Conservation (phyloP, 2,888 invertebrate genomes). For the Lasioglossum leucozonium region DNA sequence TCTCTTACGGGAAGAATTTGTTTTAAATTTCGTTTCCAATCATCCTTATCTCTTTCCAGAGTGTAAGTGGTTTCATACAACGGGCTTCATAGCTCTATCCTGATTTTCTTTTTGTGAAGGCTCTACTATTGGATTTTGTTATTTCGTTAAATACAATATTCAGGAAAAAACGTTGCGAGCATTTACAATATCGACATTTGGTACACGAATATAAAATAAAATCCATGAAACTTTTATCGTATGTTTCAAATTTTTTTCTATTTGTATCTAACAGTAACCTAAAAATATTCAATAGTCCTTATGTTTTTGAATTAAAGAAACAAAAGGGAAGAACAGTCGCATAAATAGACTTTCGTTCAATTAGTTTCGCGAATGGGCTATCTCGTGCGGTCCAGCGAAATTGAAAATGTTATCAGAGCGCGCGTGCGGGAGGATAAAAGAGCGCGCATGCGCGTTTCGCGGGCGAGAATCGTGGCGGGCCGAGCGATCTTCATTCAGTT, state of each 20-base stretch:
- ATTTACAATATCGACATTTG: no score
- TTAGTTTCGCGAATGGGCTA: not conserved
- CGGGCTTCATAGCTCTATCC: not conserved
- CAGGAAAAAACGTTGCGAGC: no score
- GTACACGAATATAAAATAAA: no score
- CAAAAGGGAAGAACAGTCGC: not conserved
- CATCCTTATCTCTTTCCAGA: not conserved
- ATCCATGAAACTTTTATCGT: no score
- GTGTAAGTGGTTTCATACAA: no score
- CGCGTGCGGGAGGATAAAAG: slow-evolving; percentile 33
- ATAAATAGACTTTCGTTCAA: not conserved
- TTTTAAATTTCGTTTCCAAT: slow-evolving; percentile 9
- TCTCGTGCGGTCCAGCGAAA: not conserved
- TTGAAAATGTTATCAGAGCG: slow-evolving; percentile 16
- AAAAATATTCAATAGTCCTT: no score
- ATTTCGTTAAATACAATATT: not conserved
- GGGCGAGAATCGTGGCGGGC: slow-evolving; percentile 68
- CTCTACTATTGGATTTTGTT: not conserved
- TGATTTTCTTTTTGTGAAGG: not conserved
- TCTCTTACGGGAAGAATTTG: not conserved
- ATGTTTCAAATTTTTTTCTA: no score
- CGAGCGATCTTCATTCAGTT: slow-evolving; percentile 73
- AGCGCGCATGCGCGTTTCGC: slow-evolving; percentile 57
- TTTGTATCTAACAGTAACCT: no score
- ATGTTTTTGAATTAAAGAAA: no score